Evolutionary conservation across 2,113 vertebrate genomes (phyloP), one percentile per base, ranked within the genome.

Genomic region (Phodopus roborovskii): DNA sequence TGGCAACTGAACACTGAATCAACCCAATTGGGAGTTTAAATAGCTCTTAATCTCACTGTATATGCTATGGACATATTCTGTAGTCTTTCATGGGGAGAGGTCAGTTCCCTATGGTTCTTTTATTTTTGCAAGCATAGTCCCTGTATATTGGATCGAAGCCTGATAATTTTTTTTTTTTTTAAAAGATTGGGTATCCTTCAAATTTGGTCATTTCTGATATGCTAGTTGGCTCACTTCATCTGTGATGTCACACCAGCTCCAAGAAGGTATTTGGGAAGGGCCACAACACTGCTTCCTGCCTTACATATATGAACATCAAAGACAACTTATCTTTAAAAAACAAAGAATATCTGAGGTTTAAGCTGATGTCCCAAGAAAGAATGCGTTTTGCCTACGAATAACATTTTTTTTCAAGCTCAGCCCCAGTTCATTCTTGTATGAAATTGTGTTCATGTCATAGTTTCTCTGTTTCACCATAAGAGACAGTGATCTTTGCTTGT

Each of bases 1-100:
- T 98, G 97, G 95, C 84, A 98, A 95, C 96, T 95, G 97, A 97
- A 97, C 97, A 93, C 94, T 98, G 97, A 98, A 98, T 98, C 98
- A 98, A 98, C 96, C 93, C 97, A 98, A 98, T 97, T 94, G 95
- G 97, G 96, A 97, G 98, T 98, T 98, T 97, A 97, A 97, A 98
- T 74, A 75, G 64, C 78, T 98, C 97, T 98, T 97, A 97, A 93
- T 3, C 45, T 97, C 96, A 97, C 94, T 96, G 95, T 98, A 98
- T 96, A 96, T 92, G 97, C 97, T 96, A 97, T 95, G 87, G 97
- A 98, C 95, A 96, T 96, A 97, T 96, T 97, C 95, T 78, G 6
- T 26, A 60, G 66, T 81, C 50, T 86, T 95, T 96, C 91, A 33
- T 42, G 68, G 62, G 92, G 82, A 73, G 42, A 19, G 91, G 4